A percentile compares a stretch with the other conserved stretches of the same genome.
Conservation (phyloP, 2,888 invertebrate genomes). For the Adineta ricciae region DNA sequence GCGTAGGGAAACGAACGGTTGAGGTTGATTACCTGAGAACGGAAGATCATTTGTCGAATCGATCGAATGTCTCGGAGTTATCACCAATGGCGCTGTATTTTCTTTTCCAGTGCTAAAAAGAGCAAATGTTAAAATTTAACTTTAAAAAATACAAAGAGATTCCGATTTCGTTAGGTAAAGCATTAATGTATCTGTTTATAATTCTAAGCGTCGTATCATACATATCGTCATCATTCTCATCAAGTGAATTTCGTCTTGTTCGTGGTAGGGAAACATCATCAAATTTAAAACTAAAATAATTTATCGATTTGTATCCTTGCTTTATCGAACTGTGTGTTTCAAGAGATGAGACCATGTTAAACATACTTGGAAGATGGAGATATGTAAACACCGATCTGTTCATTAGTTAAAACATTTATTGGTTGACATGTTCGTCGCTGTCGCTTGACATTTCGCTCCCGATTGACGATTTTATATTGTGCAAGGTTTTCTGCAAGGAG, state of each 20-base stretch:
- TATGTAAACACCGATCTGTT: neutral
- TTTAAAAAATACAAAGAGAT: neutral
- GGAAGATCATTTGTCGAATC: neutral
- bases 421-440: neutral
- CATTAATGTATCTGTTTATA: neutral
- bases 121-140: too few relatives aligned
- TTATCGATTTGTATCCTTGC: neutral
- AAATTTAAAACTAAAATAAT: neutral
- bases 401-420: neutral
- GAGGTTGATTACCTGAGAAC: neutral
- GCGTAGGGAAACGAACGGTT: too few relatives aligned
- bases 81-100: neutral
- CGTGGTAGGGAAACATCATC: neutral
- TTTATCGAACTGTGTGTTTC: neutral
- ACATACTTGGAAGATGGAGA: neutral
- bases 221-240: neutral
- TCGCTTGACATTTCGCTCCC: neutral
- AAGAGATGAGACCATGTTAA: too few relatives aligned
- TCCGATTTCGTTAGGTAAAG: neutral
- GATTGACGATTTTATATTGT: slow-evolving; percentile 18
- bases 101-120: neutral
- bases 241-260: neutral
- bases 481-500: slow-evolving; percentile 84
- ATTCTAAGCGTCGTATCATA: neutral
- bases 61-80: neutral